Conservation (phyloP, 2,797 vertebrate species). For the Acanthopagrus latus region DNA sequence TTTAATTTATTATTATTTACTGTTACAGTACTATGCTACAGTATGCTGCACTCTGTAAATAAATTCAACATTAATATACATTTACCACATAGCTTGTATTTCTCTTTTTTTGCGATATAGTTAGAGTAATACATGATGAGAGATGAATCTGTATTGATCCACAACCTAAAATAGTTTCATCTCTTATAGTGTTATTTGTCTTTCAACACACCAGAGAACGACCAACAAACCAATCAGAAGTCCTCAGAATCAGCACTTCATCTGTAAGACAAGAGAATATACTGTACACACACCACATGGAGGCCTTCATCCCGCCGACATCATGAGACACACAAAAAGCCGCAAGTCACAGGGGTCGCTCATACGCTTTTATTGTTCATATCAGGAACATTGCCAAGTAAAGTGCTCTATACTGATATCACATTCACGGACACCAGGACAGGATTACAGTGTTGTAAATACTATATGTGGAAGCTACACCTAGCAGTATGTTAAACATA, state of each 20-base stretch:
- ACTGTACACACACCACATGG: background rate
- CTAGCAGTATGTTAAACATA: conserved; percentile 27
- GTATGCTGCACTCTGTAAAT: background rate
- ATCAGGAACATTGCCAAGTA: conserved; percentile 64
- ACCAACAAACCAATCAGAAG: conserved; percentile 14
- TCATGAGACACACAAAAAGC: conserved; percentile 37
- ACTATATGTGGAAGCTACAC: conserved; percentile 47
- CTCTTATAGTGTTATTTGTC: conserved; percentile 23
- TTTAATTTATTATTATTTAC: too few species aligned
- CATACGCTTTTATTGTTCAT: conserved; percentile 73
- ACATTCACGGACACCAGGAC: conserved; percentile 67
- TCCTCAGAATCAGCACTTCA: conserved; percentile 5
- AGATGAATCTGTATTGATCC: conserved; percentile 48
- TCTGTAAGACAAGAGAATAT: background rate
- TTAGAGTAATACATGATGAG: conserved; percentile 12
- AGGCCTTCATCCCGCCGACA: background rate
- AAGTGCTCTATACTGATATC: conserved; percentile 69
- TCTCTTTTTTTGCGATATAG: background rate
- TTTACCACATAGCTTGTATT: background rate
- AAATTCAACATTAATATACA: conserved; percentile 7
- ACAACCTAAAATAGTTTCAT: conserved; percentile 16
- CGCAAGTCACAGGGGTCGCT: conserved; percentile 26
- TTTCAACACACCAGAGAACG: conserved; percentile 15
- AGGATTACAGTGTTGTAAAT: conserved; percentile 53
- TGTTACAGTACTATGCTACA: too few species aligned